Conservation (phyloP, 35 echinoderm and acorn worm species). For the Nesometra sesokonis region DNA sequence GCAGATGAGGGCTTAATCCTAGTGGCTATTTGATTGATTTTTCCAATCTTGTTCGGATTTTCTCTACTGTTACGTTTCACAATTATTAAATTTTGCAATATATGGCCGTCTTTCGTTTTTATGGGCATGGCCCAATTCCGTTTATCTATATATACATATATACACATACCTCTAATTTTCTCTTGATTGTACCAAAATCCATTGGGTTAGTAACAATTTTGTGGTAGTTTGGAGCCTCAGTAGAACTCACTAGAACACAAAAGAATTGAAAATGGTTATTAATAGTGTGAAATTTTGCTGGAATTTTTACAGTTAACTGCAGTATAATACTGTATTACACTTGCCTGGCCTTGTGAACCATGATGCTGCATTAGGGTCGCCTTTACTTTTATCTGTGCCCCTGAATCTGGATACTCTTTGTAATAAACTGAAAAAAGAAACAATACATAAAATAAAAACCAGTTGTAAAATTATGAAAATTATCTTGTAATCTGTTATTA, state of each 20-base stretch:
- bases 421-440: constrained; percentile 45
- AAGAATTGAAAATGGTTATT: neutral
- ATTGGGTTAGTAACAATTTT: constrained; percentile 87
- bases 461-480: too few relatives aligned
- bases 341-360: constrained; percentile 98
- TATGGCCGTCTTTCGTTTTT: too few relatives aligned
- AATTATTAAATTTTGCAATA: too few relatives aligned
- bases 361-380: constrained; percentile 89
- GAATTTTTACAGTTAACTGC: neutral
- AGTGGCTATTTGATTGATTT: too few relatives aligned
- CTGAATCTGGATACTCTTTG: constrained; percentile 89
- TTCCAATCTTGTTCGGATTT: too few relatives aligned
- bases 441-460: too few relatives aligned
- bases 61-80: too few relatives aligned
- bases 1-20: too few relatives aligned
- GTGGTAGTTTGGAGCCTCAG: constrained; percentile 74
- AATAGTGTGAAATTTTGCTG: neutral
- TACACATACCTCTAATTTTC: constrained; percentile 89
- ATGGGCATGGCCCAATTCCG: too few relatives aligned
- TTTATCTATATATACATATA: too few relatives aligned
- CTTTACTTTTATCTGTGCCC: constrained; percentile 85
- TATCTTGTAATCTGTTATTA: too few relatives aligned
- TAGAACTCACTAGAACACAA: constrained; percentile 44
- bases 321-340: neutral
- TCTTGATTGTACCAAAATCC: constrained; percentile 96